These are phyloP conservation scores for Sanderia malayensis DNA, from an alignment of 30 jellyfish, hydroid and myxozoan genomes.

Conservation along the genomic window DNA sequence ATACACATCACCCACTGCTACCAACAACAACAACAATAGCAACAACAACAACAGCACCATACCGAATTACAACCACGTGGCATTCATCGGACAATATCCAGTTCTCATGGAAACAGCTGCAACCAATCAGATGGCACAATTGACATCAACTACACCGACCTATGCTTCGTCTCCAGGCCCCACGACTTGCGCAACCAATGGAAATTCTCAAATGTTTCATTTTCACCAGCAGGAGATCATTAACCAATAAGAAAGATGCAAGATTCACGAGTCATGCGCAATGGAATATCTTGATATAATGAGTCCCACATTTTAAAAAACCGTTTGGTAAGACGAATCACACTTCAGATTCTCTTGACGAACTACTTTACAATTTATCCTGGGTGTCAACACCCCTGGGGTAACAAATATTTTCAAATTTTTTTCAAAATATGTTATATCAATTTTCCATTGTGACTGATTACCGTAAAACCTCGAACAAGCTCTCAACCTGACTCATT, in stretches of 20 bases:
- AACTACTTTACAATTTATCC: neutral
- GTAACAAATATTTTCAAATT: too few species aligned
- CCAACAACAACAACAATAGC: conserved; percentile 13
- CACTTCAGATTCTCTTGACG: neutral
- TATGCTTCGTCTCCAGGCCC: conserved; percentile 63
- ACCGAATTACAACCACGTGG: conserved; percentile 62
- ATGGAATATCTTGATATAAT: too few species aligned
- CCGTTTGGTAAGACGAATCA: neutral
- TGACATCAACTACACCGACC: conserved; percentile 44
- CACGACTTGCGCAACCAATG: conserved; percentile 47
- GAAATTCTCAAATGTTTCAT: conserved; percentile 46
- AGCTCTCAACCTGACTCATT: too few species aligned
- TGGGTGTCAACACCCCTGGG: too few species aligned
- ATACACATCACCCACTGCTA: conserved; percentile 24
- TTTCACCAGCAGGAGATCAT: conserved; percentile 55
- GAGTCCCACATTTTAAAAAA: too few species aligned
- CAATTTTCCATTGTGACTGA: too few species aligned
- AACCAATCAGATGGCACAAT: conserved; percentile 32
- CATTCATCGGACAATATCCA: conserved; percentile 64
- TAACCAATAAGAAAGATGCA: conserved; percentile 34
- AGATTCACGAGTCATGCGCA: too few species aligned
- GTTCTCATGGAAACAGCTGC: conserved; percentile 61
- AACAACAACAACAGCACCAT: conserved; percentile 47
- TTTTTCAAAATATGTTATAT: too few species aligned
- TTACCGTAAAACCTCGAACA: too few species aligned